A percentile compares a stretch with the other conserved stretches of the same genome.
Conservation (phyloP, 2,113 vertebrate genomes). For the Myotis lucifugus region DNA sequence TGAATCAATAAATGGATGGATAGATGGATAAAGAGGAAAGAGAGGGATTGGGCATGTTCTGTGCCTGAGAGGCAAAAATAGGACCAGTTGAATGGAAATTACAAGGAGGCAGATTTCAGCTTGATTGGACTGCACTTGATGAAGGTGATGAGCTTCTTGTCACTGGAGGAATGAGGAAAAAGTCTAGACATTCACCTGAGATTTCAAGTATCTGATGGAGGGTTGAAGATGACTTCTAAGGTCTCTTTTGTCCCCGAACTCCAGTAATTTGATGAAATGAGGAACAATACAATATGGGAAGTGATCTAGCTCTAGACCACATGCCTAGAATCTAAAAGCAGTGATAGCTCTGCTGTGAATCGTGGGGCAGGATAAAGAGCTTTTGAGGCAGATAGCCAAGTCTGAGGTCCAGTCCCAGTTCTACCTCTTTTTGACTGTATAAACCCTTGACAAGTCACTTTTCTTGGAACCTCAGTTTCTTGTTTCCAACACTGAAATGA, state of each 20-base stretch:
- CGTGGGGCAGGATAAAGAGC: neutral
- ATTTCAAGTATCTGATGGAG: slow-evolving; percentile 44
- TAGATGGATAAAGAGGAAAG: slow-evolving; percentile 3
- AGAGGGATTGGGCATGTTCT: neutral
- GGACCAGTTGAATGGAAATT: neutral
- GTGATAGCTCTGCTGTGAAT: neutral
- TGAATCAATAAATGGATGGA: neutral
- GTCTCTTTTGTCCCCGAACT: neutral
- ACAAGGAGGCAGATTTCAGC: neutral
- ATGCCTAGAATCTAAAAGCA: neutral
- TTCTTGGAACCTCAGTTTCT: neutral
- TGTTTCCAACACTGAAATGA: slow-evolving; percentile 36
- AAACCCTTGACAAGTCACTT: neutral
- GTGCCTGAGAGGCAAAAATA: slow-evolving; percentile 8
- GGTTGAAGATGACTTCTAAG: slow-evolving; percentile 31
- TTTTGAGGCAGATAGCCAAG: neutral
- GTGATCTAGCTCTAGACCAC: neutral
- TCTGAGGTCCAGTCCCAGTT: neutral
- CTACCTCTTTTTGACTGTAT: neutral
- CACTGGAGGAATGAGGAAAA: slow-evolving; percentile 2
- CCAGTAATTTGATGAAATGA: slow-evolving; percentile 45
- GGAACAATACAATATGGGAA: slow-evolving; percentile 24
- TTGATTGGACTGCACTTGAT: slow-evolving; percentile 11
- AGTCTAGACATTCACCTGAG: slow-evolving; percentile 28
- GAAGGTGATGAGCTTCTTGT: neutral